Conservation (phyloP, 1,140 invertebrate species). For the Manduca sexta region DNA sequence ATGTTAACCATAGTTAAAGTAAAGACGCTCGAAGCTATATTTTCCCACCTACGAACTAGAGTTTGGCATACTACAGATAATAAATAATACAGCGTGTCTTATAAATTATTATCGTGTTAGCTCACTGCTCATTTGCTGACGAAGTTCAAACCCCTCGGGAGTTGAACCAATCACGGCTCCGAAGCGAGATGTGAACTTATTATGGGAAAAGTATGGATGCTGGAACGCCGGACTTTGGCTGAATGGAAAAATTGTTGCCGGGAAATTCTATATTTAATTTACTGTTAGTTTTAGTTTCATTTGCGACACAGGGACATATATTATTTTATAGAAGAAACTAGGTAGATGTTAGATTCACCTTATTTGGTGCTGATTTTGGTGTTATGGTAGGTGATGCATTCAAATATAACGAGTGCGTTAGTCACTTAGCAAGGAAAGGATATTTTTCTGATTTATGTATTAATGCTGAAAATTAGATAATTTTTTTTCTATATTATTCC, state of each 20-base stretch:
- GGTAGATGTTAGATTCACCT: too few species aligned
- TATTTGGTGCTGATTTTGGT: too few species aligned
- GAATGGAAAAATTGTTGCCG: not conserved
- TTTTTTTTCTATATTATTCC: too few species aligned
- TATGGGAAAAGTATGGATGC: conserved; percentile 55
- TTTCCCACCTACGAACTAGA: conserved; percentile 2
- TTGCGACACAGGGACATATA: not conserved
- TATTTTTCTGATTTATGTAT: too few species aligned
- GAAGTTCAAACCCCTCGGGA: conserved; percentile 52
- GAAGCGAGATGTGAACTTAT: conserved; percentile 53
- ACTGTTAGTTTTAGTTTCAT: not conserved
- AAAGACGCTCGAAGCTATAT: not conserved
- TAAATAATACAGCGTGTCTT: conserved; percentile 63
- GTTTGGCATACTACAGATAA: conserved; percentile 33
- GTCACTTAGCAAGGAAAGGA: too few species aligned
- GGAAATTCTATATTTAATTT: not conserved
- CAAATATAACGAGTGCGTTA: too few species aligned
- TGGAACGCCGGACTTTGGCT: not conserved
- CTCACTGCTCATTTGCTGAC: conserved; percentile 69
- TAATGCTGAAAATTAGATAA: too few species aligned
- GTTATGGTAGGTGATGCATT: too few species aligned
- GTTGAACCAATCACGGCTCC: conserved; percentile 60
- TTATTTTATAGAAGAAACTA: too few species aligned
- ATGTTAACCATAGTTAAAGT: too few species aligned
- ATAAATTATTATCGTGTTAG: conserved; percentile 67